Evolutionary conservation across 2,113 vertebrate genomes (phyloP).

Genomic region (Cyanistes caeruleus): DNA sequence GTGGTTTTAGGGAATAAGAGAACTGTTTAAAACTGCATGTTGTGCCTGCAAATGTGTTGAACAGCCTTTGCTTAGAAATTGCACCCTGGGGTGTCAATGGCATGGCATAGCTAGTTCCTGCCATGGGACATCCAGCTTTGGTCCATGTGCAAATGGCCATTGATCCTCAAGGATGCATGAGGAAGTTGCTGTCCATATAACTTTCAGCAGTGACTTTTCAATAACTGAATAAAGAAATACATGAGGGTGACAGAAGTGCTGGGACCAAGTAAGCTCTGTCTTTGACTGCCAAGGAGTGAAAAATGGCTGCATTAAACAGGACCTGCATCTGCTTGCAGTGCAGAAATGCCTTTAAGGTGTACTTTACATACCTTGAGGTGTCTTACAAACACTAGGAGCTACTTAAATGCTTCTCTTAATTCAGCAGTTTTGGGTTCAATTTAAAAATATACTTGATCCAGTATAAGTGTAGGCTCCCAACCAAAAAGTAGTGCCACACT

Average conservation of each 20-base stretch:
- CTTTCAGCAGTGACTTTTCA: not conserved
- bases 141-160: not conserved
- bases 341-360: not conserved
- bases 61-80: not conserved
- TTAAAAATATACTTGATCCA: not conserved
- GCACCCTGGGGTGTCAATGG: rapidly evolving
- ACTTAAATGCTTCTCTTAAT: not conserved
- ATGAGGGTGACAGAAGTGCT: rapidly evolving
- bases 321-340: not conserved
- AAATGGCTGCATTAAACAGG: not conserved
- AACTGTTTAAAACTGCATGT: not conserved
- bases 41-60: not conserved
- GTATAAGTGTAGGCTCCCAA: not conserved
- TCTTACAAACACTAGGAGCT: not conserved
- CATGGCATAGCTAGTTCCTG: not conserved
- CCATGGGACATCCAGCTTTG: rapidly evolving
- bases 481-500: not conserved
- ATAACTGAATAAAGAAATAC: not conserved
- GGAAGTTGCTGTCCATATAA: not conserved
- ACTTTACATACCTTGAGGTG: not conserved
- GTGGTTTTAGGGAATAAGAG: not conserved
- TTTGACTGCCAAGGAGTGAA: not conserved
- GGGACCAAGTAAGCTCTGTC: rapidly evolving
- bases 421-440: not conserved
- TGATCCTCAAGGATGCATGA: not conserved